Evolutionary conservation across 2,888 invertebrate species (phyloP).

Genomic region (Caenorhabditis imperialis): DNA sequence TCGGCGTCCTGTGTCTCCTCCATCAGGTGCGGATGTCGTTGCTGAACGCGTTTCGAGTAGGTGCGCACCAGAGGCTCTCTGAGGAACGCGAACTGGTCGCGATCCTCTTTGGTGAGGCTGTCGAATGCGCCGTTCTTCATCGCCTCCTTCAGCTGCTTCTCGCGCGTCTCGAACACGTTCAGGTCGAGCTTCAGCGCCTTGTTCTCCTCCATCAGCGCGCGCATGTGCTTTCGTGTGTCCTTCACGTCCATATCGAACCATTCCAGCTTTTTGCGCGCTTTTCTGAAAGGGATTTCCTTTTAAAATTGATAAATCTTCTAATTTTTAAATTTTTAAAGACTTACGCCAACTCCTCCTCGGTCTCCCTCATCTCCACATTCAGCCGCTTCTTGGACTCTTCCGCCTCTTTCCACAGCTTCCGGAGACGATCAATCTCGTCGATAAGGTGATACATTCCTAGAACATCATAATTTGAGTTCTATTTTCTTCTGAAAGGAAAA

Average conservation of each 20-base stretch:
- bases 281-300: constrained; percentile 22
- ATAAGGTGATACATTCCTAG: constrained; percentile 48
- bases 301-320: neutral
- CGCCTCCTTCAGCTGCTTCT: constrained; percentile 60
- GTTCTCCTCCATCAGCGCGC: constrained; percentile 58
- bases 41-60: constrained; percentile 49
- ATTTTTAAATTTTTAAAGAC: constrained; percentile 1
- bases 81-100: constrained; percentile 50
- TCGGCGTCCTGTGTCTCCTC: constrained; percentile 47
- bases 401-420: constrained; percentile 48
- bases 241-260: constrained; percentile 57
- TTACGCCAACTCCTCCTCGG: constrained; percentile 38
- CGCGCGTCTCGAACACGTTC: constrained; percentile 54
- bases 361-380: constrained; percentile 24
- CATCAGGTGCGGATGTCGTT: constrained; percentile 42
- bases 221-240: constrained; percentile 63
- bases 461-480: too few species aligned
- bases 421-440: constrained; percentile 52
- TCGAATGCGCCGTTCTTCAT: constrained; percentile 58
- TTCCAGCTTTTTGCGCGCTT: constrained; percentile 45
- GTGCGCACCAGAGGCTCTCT: constrained; percentile 45
- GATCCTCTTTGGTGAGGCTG: constrained; percentile 54
- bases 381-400: constrained; percentile 42
- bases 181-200: constrained; percentile 60
- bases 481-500: too few species aligned